Percentiles rank a stretch among this genome's conserved stretches.
phyloP scores from a whole-genome alignment of 2,797 vertebrate genomes.

The Selene dorsalis region DNA sequence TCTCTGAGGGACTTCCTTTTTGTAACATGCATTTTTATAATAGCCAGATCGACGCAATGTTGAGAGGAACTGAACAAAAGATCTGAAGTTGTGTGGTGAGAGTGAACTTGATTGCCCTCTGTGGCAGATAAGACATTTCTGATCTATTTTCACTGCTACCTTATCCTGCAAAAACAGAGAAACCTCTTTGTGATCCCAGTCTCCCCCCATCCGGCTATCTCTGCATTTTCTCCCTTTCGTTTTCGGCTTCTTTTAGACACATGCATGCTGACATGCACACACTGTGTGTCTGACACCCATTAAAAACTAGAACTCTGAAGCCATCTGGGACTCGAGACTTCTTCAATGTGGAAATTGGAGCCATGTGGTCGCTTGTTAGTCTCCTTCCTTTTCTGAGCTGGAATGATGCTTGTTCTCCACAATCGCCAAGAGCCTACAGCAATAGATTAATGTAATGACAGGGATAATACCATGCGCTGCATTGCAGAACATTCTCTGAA shows the following conservation, averaged over 20 bases:
- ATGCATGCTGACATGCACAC: constrained; percentile 34
- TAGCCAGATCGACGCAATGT: neutral
- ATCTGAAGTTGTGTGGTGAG: constrained; percentile 4
- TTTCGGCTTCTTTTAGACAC: constrained; percentile 34
- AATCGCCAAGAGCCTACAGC: constrained; percentile 28
- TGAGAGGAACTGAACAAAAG: constrained; percentile 31
- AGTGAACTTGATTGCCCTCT: constrained; percentile 1
- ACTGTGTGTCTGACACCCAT: constrained; percentile 61
- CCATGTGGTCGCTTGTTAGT: constrained; percentile 71
- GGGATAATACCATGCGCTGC: constrained; percentile 9
- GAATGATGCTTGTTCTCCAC: constrained; percentile 53
- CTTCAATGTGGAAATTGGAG: constrained; percentile 71
- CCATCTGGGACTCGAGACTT: constrained; percentile 67
- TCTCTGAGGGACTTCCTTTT: constrained; percentile 23
- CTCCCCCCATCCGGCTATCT: neutral
- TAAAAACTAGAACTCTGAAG: constrained; percentile 56
- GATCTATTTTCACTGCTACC: neutral
- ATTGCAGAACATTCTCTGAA: constrained; percentile 30
- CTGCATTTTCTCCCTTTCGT: constrained; percentile 25
- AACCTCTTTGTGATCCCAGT: neutral
- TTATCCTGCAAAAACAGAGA: constrained; percentile 14
- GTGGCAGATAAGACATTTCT: neutral
- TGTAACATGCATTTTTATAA: constrained; percentile 28
- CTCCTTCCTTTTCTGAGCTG: constrained; percentile 47
- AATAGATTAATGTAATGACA: constrained; percentile 34